Conservation (phyloP, 2,888 invertebrate genomes). For the Heliconius ethilla region DNA sequence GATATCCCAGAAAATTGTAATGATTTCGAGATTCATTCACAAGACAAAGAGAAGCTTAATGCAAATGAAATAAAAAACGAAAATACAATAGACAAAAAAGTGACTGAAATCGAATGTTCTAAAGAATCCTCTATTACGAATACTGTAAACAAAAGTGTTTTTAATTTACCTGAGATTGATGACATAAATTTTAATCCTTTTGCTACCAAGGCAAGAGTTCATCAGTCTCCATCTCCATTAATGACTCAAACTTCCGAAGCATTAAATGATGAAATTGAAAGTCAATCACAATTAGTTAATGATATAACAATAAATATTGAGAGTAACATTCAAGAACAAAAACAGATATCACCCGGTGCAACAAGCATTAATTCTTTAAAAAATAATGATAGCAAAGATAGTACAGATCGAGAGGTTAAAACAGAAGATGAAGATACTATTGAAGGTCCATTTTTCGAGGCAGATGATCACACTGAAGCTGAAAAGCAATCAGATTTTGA, state of each 20-base stretch:
- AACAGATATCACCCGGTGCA: constrained; percentile 47
- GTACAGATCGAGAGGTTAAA: constrained; percentile 61
- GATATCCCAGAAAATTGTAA: too few species aligned
- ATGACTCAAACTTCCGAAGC: background rate
- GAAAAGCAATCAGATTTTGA: constrained; percentile 56
- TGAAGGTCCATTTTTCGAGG: constrained; percentile 73
- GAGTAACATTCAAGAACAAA: constrained; percentile 51
- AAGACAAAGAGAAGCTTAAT: background rate
- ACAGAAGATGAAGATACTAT: constrained; percentile 77
- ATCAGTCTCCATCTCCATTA: constrained; percentile 32
- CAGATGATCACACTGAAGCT: constrained; percentile 55
- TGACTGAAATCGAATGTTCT: background rate
- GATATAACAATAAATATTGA: constrained; percentile 27
- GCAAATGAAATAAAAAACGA: background rate
- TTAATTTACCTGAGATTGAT: constrained; percentile 71
- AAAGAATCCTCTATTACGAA: constrained; percentile 1
- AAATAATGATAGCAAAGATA: constrained; percentile 57
- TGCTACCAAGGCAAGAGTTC: constrained; percentile 63
- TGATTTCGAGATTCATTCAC: background rate
- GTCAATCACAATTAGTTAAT: constrained; percentile 1
- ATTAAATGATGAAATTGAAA: constrained; percentile 4
- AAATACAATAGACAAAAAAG: background rate
- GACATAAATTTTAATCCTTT: constrained; percentile 68
- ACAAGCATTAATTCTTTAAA: constrained; percentile 57
- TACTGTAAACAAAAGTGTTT: constrained; percentile 59